Evolutionary conservation across 2,113 vertebrate genomes (phyloP).

Genomic region (Centropus bengalensis): DNA sequence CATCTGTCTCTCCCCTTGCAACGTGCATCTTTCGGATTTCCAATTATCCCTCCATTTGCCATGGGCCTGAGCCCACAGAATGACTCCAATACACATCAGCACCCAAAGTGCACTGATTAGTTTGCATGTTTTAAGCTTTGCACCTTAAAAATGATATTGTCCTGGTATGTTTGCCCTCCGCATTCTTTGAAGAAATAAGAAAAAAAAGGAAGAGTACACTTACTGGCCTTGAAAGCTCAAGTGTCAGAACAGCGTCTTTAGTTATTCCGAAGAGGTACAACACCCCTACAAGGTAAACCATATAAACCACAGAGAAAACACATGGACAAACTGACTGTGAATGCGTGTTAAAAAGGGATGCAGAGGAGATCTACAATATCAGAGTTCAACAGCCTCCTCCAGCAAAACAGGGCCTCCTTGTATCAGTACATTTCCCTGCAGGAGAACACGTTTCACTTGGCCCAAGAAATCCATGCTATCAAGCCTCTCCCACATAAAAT

Average conservation of each 20-base stretch:
- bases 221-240: neutral
- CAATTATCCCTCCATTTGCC: neutral
- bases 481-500: neutral
- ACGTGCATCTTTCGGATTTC: neutral
- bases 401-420: neutral
- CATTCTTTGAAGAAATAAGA: neutral
- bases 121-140: neutral
- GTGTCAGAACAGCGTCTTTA: fast-evolving
- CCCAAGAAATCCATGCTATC: neutral
- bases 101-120: neutral
- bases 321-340: neutral
- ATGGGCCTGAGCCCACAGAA: neutral
- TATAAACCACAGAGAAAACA: neutral
- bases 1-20: neutral
- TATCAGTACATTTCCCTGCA: neutral
- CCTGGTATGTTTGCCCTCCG: neutral
- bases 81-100: neutral
- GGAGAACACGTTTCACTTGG: neutral
- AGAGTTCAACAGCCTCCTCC: neutral
- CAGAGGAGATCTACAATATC: neutral
- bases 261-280: neutral
- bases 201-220: neutral
- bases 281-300: neutral
- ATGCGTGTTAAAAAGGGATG: neutral
- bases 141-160: neutral